Conservation (phyloP, 2,113 vertebrate genomes). For the Hylia prasina region DNA sequence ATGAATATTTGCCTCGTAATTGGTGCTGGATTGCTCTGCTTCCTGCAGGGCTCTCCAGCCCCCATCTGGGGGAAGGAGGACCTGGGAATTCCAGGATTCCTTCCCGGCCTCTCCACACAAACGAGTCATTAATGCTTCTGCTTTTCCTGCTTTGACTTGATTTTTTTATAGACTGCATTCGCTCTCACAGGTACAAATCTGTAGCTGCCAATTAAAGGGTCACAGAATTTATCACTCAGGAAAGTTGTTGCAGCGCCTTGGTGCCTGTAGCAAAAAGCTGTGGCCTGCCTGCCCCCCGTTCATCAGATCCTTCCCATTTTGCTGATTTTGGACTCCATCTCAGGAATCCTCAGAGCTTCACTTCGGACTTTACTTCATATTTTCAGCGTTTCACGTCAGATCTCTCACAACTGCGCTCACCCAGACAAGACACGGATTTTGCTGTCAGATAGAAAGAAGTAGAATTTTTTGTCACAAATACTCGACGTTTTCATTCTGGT, state of each 20-base stretch:
- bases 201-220: conserved; percentile 33
- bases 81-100: not conserved
- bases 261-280: not conserved
- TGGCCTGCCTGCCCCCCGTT: not conserved
- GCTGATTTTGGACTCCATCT: not conserved
- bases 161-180: not conserved
- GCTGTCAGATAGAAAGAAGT: not conserved
- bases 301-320: not conserved
- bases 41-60: not conserved
- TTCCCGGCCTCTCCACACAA: not conserved
- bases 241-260: not conserved
- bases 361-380: not conserved
- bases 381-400: not conserved
- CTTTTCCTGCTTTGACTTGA: not conserved
- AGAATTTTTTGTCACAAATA: not conserved
- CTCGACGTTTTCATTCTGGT: not conserved
- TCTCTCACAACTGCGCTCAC: not conserved
- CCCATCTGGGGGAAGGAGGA: not conserved
- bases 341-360: not conserved
- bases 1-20: not conserved
- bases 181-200: not conserved
- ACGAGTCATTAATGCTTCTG: not conserved
- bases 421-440: not conserved
- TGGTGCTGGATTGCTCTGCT: not conserved
- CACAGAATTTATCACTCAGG: conserved; percentile 47